Conservation (phyloP, 2,113 vertebrate genomes). For the Prochilodus magdalenae region DNA sequence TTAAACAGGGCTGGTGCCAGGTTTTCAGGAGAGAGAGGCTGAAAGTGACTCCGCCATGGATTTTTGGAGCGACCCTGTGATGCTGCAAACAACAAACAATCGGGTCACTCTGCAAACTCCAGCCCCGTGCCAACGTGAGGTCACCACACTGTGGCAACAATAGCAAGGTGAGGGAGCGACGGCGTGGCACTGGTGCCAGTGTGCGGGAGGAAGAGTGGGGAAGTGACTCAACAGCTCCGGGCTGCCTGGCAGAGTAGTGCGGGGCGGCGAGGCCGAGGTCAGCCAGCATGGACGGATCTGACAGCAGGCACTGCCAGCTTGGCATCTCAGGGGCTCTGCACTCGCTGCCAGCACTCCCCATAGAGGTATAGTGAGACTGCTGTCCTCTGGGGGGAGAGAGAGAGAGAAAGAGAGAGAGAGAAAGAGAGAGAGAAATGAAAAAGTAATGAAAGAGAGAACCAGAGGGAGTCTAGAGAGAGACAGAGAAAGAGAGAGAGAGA, state of each 20-base stretch:
- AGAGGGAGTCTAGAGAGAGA: background rate
- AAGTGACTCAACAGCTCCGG: slow-evolving; percentile 60
- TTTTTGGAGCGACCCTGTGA: slow-evolving; percentile 22
- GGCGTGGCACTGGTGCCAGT: slow-evolving; percentile 36
- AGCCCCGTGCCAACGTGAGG: slow-evolving; percentile 39
- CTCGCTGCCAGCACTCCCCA: slow-evolving; percentile 57
- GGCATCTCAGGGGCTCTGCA: slow-evolving; percentile 60
- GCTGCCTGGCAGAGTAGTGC: slow-evolving; percentile 57
- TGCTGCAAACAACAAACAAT: slow-evolving; percentile 37
- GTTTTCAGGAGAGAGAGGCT: slow-evolving; percentile 23
- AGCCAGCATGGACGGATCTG: slow-evolving; percentile 61
- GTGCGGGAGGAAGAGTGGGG: slow-evolving; percentile 49
- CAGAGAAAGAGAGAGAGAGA: slow-evolving; percentile 17
- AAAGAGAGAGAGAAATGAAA: slow-evolving; percentile 24
- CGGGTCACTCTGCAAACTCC: slow-evolving; percentile 20
- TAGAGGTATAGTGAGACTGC: slow-evolving; percentile 53
- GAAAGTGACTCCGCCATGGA: slow-evolving; percentile 36
- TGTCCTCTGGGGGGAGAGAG: slow-evolving; percentile 49
- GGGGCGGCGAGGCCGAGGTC: slow-evolving; percentile 56
- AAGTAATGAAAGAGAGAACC: slow-evolving; percentile 23
- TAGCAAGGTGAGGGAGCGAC: slow-evolving; percentile 39
- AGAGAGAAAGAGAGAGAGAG: slow-evolving; percentile 43
- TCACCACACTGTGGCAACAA: slow-evolving; percentile 27
- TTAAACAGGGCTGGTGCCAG: slow-evolving; percentile 1
- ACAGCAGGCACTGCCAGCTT: slow-evolving; percentile 64